Evolutionary conservation across 2,797 vertebrate genomes (phyloP).

Genomic region (Helostoma temminkii): DNA sequence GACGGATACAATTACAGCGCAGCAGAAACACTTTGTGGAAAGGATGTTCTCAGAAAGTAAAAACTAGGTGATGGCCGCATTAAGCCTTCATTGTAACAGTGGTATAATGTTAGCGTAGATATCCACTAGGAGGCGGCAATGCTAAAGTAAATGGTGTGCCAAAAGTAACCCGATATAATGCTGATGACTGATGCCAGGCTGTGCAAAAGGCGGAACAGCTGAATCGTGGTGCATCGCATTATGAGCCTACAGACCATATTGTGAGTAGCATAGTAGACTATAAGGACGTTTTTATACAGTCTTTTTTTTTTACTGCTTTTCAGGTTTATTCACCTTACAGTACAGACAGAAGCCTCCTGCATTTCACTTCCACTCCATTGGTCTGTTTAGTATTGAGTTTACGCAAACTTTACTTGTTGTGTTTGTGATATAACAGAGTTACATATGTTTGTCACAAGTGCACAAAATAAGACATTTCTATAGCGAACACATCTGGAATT

Average conservation of each 20-base stretch:
- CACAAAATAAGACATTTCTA: no score
- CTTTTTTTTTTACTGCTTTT: no score
- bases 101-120: background rate
- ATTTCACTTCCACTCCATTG: no score
- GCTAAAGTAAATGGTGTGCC: conserved; percentile 37
- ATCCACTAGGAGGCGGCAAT: conserved; percentile 71
- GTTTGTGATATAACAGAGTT: no score
- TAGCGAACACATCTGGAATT: no score
- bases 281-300: no score
- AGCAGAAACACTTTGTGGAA: background rate
- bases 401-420: no score
- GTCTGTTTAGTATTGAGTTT: no score
- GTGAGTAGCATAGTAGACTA: background rate
- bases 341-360: no score
- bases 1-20: conserved; percentile 27
- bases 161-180: conserved; percentile 61
- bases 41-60: background rate
- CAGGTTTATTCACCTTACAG: no score
- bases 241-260: background rate
- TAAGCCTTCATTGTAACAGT: conserved; percentile 20
- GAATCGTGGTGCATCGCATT: background rate
- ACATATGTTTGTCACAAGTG: no score
- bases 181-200: conserved; percentile 46
- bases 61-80: conserved; percentile 24
- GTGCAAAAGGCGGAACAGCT: conserved; percentile 19